Evolutionary conservation across 1,140 invertebrate species (phyloP).

Genomic region (Theocolax elegans): DNA sequence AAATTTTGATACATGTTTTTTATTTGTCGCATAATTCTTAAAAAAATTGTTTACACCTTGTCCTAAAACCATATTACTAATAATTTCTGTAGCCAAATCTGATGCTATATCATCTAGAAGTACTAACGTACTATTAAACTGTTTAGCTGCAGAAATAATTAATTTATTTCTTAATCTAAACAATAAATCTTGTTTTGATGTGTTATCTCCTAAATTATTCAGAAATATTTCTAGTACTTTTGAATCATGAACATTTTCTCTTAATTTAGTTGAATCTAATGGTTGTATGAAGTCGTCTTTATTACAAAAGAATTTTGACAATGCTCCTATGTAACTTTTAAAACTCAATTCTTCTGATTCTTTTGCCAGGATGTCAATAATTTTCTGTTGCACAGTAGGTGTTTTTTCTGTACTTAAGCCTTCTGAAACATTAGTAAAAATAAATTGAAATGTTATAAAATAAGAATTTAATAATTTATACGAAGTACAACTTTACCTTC

Average conservation of each 20-base stretch:
- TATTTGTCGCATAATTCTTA: neutral
- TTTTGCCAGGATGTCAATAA: too few species aligned
- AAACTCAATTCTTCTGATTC: neutral
- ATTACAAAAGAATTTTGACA: neutral
- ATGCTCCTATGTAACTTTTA: neutral
- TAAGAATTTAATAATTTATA: neutral
- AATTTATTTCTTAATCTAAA: neutral
- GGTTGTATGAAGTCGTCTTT: neutral
- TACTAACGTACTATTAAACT: neutral
- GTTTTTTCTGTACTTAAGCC: neutral
- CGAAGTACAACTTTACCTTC: neutral
- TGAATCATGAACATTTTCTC: neutral
- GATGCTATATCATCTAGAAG: neutral
- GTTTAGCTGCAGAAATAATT: neutral
- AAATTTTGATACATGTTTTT: neutral
- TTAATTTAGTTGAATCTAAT: neutral
- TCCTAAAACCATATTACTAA: neutral
- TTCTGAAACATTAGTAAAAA: neutral
- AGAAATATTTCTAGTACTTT: neutral
- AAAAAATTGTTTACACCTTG: neutral
- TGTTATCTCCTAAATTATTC: neutral
- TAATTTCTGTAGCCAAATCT: neutral
- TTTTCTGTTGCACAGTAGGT: neutral
- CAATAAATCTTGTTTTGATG: neutral
- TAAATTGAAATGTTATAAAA: neutral